Evolutionary conservation across 2,113 vertebrate genomes (phyloP), one percentile per base, ranked within the genome.

Genomic region (Mormoops blainvillei): DNA sequence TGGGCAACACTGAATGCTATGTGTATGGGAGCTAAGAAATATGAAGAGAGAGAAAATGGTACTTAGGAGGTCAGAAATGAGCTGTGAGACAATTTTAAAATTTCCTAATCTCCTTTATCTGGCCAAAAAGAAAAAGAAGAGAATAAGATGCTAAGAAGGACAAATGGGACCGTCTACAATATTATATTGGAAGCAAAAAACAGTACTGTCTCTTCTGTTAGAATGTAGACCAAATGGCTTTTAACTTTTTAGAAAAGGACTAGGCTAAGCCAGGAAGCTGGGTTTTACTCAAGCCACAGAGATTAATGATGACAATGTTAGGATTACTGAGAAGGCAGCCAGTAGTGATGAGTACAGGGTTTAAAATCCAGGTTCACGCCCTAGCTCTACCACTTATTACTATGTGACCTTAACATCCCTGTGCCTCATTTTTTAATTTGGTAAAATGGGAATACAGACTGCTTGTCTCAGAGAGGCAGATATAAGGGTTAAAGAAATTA

Each of bases 201-300:
- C 13, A 95, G 38, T 67, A 38, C 63, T 4, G 12, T 68, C 22
- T 89, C 26, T 74, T 85, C 22, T 82, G 33, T 56, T 65, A 70
- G 45, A 84, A 43, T 41, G 11, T 7, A 85, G 48, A 87, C 58
- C 65, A 84, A 94, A 77, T 70, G 31, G n/a, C 78, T 89, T 36
- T 50, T 70, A 94, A 80, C 41, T 71, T 77, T 85, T 68, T 90
- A 94, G 80, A 63, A 84, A 89, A 94, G 52, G 70, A 94, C 5
- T n/a, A 78, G 36, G 48, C 33, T 76, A 52, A 58, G 19, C 91
- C 43, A 96, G 50, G 96, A 92, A 87, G 54, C 54, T 70, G 18
- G 26, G n/a, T n/a, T 90, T 96, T 94, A 80, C 45, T 87, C 54
- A 95, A 92, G 63, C 26, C 48, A 80, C 0, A 92, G 38, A 94